phyloP scores from a whole-genome alignment of 1,140 invertebrate species.

The Centruroides vittatus region DNA sequence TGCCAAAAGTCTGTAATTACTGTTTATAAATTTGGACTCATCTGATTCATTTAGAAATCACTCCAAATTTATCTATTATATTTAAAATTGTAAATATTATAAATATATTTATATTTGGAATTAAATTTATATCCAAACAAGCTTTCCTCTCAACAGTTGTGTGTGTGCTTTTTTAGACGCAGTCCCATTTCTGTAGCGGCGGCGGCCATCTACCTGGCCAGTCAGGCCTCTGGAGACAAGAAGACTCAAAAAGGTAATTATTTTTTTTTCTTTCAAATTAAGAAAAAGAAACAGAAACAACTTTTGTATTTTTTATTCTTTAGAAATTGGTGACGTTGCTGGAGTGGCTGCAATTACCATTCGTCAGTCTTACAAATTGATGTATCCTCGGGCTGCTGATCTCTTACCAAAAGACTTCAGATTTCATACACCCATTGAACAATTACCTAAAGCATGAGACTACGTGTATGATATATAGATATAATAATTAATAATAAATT shows the following conservation, averaged over 20 bases:
- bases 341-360: constrained; percentile 99
- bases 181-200: constrained; percentile 98
- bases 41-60: no score
- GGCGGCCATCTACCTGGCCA: constrained; percentile 99
- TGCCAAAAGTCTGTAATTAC: no score
- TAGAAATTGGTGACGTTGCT: constrained; percentile 95
- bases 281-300: no score
- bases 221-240: constrained; percentile 86
- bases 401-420: constrained; percentile 94
- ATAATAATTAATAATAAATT: no score
- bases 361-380: constrained; percentile 91
- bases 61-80: no score
- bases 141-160: no score
- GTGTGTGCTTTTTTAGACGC: constrained; percentile 34
- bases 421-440: constrained; percentile 87
- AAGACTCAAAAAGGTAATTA: constrained; percentile 58
- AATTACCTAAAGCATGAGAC: constrained; percentile 52
- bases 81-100: no score
- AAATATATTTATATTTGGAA: no score
- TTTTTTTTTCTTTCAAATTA: no score
- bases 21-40: no score
- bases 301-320: constrained; percentile 10
- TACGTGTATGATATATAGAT: no score
- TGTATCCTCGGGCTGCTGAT: constrained; percentile 83
- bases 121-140: no score